Evolutionary conservation across 2,797 vertebrate species (phyloP), one percentile per base, ranked within the genome.

Genomic region (Syndactyla subalaris): DNA sequence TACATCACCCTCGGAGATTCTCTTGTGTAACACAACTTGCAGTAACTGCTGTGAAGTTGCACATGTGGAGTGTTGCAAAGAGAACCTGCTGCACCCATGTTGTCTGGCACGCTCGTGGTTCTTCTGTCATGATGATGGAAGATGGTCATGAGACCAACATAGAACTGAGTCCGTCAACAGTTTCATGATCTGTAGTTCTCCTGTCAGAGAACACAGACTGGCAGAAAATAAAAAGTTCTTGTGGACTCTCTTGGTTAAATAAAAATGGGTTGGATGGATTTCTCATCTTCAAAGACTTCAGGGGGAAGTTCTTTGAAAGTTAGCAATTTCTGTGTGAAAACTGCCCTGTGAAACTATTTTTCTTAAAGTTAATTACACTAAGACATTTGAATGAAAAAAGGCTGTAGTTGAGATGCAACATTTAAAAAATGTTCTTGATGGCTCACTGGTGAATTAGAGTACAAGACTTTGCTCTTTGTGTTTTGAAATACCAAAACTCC

Each of bases 381-480:
- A 45, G 41, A 58, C 46, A 90, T 27, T 67, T 68, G 54, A 86
- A 79, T n/a, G 52, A 59, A 78, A 82, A 74, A 89, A 80, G 48
- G 51, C 39, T 41, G 29, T 8, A 49, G 59, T 20, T 73, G 66
- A 81, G 86, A 84, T 46, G 11, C 88, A 87, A 76, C 65, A 61
- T 71, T 85, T 29, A 5, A 73, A 84, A 90, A 81, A 41, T 41
- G 55, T 67, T 79, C 36, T 13, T 59, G 39, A 80, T 91, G 55
- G 30, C 27, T 92, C 65, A 85, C 61, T 75, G 46, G 72, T 95
- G 66, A 62, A 54, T 85, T 85, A n/a, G 14, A 88, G 68, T 84
- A 95, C 91, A 94, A 94, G 91, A 85, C 30, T 93, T 93, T 81
- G 82, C 87, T 92, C 73, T 95, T 91, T 91, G 0, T 2, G 21